Evolutionary conservation across 2,797 vertebrate species (phyloP), one percentile per base, ranked within the genome.

Genomic region (Acanthis flammea): DNA sequence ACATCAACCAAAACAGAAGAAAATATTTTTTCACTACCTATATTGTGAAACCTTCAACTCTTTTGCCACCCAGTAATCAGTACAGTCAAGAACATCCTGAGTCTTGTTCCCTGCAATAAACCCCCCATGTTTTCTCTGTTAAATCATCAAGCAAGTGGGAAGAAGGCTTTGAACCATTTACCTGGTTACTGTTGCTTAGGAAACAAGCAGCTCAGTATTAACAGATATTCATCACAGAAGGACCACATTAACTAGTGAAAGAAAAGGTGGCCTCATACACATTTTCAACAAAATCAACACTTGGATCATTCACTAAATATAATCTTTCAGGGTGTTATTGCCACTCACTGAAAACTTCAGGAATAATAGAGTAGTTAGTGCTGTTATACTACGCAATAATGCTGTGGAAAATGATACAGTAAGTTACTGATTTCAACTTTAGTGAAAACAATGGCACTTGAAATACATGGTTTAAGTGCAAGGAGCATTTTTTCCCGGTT

Each of bases 131-230:
- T 79, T 86, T 82, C 54, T 61, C 30, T 19, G 39, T 58, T 18
- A 88, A 95, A 76, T 9, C 14, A 66, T 61, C 11, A 60, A 67
- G 18, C 21, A 77, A 84, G 31, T 44, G 62, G 50, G 33, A 74
- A 79, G n/a, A 72, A 84, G 51, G 28, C 61, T 86, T 87, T 75
- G 61, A 94, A 73, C 48, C 30, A 90, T 87, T 92, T 58, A 92
- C 67, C 55, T 94, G 82, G 79, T 78, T 94, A 86, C 91, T 19
- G 94, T 95, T 96, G 82, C 92, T 95, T 94, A 76, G 88, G 90
- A 96, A 96, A 95, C 77, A 47, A 94, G 58, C 66, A 86, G 37
- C 24, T 81, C 51, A 74, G 2, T 87, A 72, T 82, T 88, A 88
- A 54, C 14, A 70, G 33, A 47, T 76, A 88, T 45, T 92, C 57